Evolutionary conservation across 2,888 invertebrate species (phyloP), one percentile per base, ranked within the genome.

Genomic region (Volucella inanis): DNA sequence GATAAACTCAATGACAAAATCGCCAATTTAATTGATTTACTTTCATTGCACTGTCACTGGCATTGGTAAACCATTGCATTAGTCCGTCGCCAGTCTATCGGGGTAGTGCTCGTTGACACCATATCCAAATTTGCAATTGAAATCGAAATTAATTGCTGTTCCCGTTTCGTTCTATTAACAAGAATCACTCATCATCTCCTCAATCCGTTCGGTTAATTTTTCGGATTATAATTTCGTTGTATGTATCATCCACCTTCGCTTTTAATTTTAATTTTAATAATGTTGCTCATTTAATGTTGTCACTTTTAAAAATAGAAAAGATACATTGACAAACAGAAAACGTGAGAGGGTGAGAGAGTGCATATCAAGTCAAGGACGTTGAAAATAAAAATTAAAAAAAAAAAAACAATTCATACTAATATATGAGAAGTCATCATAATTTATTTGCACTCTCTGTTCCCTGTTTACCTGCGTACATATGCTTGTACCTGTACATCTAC

Each of bases 361-460:
- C 75, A 84, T 70, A 52, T 43, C 43, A 22, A 83, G 62, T 47
- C 83, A 83, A 83, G 83, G 79, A 83, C 74, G 57, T 64, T 59
- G 47, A 14, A 22, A 8, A 54, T 41, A 67, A 54, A 38, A 22
- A n/a, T 47, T 39, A 54, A 45, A 57, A 6, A 45, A 43, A 59
- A 15, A 50, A 12, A 49, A 18, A 22, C 15, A 54, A 22, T 31
- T 31, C 31, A 31, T 31, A 31, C 31, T 6, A 6, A 18, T 59
- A n/a, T 11, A 45, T 14, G 1, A 11, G n/a, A 14, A 67, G 31
- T 12, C 31, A 31, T 31, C 12, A 45, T 38, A 38, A 15, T 68
- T 45, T 47, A 47, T 61, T 49, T 59, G 14, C 50, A 43, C 2
- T 38, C 10, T 43, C 3, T 57, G 41, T 62, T 72, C 59, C 6